Conservation (phyloP, 1,140 invertebrate genomes). For the Heliothis subflexa region DNA sequence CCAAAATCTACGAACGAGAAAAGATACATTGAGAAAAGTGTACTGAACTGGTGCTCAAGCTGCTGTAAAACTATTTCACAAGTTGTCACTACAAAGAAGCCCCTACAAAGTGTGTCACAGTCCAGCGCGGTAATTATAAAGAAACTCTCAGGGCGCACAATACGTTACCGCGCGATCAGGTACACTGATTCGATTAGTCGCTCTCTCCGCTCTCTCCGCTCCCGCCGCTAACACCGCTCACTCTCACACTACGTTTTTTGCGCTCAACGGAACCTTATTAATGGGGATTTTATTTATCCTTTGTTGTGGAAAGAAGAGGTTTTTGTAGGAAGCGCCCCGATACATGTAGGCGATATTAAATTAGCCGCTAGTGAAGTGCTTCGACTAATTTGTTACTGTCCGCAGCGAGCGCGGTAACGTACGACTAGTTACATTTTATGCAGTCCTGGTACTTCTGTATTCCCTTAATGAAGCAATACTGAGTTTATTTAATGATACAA, state of each 20-base stretch:
- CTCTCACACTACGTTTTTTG: conserved; percentile 31
- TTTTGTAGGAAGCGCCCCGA: background rate
- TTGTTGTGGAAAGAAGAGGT: conserved; percentile 34
- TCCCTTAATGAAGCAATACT: too few species aligned
- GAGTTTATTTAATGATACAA: background rate
- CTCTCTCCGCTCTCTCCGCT: background rate
- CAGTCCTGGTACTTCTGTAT: background rate
- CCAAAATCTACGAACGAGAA: too few species aligned
- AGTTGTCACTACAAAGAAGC: background rate
- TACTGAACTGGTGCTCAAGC: background rate
- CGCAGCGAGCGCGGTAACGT: background rate
- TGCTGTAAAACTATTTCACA: background rate
- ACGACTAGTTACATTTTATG: background rate
- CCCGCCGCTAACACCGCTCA: background rate
- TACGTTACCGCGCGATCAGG: conserved; percentile 9
- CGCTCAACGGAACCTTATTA: conserved; percentile 40
- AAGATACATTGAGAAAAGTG: too few species aligned
- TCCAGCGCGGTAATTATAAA: conserved; percentile 16
- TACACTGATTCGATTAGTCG: conserved; percentile 41
- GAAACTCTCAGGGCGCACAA: conserved; percentile 5
- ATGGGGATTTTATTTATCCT: conserved; percentile 41
- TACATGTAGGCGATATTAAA: conserved; percentile 3
- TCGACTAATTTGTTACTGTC: background rate
- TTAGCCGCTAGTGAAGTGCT: conserved; percentile 8
- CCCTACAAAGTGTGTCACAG: background rate